A percentile compares a stretch with the other conserved stretches of the same genome.
Conservation (phyloP, 2,113 vertebrate genomes). For the Laticauda laticaudata region DNA sequence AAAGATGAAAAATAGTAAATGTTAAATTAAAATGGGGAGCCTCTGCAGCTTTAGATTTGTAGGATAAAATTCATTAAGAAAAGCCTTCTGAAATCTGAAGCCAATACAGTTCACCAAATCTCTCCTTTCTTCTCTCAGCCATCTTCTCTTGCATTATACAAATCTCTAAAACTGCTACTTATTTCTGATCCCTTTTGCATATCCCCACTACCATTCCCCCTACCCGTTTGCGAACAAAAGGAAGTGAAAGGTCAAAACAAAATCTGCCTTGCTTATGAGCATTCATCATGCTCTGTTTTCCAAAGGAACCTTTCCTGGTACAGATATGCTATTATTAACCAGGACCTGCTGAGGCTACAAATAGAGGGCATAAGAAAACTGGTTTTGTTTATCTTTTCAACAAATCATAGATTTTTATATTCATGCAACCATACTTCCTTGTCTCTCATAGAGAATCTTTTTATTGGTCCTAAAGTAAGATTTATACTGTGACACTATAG, state of each 20-base stretch:
- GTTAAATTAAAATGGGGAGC: not conserved
- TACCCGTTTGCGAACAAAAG: constrained; percentile 41
- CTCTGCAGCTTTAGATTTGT: constrained; percentile 37
- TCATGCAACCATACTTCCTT: constrained; percentile 41
- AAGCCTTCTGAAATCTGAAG: constrained; percentile 34
- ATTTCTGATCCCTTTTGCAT: not conserved
- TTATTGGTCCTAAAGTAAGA: constrained; percentile 38
- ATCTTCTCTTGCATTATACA: not conserved
- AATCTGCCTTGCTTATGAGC: constrained; percentile 38
- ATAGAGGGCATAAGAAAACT: constrained; percentile 43
- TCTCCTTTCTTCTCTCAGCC: not conserved
- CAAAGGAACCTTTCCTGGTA: constrained; percentile 49
- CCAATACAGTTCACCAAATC: not conserved
- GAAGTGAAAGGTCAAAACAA: constrained; percentile 43
- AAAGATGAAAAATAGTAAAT: not conserved
- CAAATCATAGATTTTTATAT: constrained; percentile 16
- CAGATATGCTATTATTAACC: constrained; percentile 56
- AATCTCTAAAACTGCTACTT: constrained; percentile 29
- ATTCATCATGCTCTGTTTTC: constrained; percentile 58
- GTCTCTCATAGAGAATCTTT: constrained; percentile 33
- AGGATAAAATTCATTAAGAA: constrained; percentile 28
- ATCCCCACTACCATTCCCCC: too few species aligned
- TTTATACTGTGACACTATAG: constrained; percentile 52
- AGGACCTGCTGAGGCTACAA: constrained; percentile 46
- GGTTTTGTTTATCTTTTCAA: constrained; percentile 31